Evolutionary conservation across 2,888 invertebrate species (phyloP), one percentile per base, ranked within the genome.

Genomic region (Entomobrya multifasciata): DNA sequence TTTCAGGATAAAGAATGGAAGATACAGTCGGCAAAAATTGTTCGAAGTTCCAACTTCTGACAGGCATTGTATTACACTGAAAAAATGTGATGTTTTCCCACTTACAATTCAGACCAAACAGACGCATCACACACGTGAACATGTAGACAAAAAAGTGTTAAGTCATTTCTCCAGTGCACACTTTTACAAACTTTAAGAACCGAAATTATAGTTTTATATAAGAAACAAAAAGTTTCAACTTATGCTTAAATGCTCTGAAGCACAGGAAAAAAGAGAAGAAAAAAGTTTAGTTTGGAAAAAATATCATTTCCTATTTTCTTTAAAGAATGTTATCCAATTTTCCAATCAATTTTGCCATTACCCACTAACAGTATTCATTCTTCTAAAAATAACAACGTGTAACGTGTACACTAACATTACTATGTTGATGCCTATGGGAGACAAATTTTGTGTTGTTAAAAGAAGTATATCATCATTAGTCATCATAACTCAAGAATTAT

Each of bases 281-380:
- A n/a, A n/a, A n/a, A n/a, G n/a, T n/a, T n/a, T n/a, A n/a, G 67
- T 78, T 79, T 80, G 4, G 52, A 52, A n/a, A 80, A 47, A 74
- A 79, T 36, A 49, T 72, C 44, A 36, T 41, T 67, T 25, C n/a
- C n/a, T n/a, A n/a, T n/a, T 25, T 25, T 22, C 57, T 57, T 57
- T n/a, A n/a, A n/a, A n/a, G n/a, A 36, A 44, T 44, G 27, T 47
- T 74, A 74, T 76, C 76, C 55, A 30, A 55, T 57, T 76, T 76
- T 76, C 44, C 36, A 74, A 74, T 74, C 74, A 74, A 49, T 72
- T 72, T 72, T 55, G 8, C 52, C n/a, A n/a, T n/a, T n/a, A n/a
- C n/a, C n/a, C n/a, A n/a, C n/a, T n/a, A n/a, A n/a, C n/a, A n/a
- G n/a, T n/a, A n/a, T n/a, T n/a, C n/a, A n/a, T n/a, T n/a, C n/a